Evolutionary conservation across 2,113 vertebrate species (phyloP), one percentile per base, ranked within the genome.

Genomic region (Fregata magnificens): DNA sequence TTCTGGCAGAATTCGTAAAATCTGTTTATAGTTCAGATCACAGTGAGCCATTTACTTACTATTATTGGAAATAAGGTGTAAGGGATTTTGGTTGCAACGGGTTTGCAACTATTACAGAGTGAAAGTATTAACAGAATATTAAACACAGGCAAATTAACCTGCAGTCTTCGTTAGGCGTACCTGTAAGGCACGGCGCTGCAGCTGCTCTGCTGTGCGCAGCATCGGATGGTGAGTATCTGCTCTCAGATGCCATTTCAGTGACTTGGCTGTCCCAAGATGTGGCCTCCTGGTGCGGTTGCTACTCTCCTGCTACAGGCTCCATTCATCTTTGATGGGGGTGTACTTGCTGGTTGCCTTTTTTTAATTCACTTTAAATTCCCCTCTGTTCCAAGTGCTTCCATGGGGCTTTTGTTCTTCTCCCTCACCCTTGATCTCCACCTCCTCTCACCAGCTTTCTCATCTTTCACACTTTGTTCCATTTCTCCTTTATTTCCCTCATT

Each of bases 1-100:
- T 94, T 92, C 96, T 97, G 93, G 90, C 86, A 97, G 96, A 97
- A 96, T 94, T 87, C 56, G 61, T 40, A 28, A 63, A 88, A 56
- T 94, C 94, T 88, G 79, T 97, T 97, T 96, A 95, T 96, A 96
- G 92, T 59, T 91, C 34, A 19, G 96, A 91, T 93, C 89, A 66
- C 63, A 96, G 95, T 63, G 93, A 82, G 73, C 79, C 88, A 53
- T 90, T 95, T 73, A 59, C 81, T 96, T 91, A 11, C 95, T 95
- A 77, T 71, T 82, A 49, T n/a, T 87, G 88, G 95, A 86, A 71
- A 59, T 40, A 88, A 63, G 86, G 44, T 63, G 84, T 18, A 49
- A 66, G 73, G 72, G 71, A 45, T 56, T 34, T 63, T 72, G 69
- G 53, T 49, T 76, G 82, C 44, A 40, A 25, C 24, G 83, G 29